phyloP scores from a whole-genome alignment of 2,888 invertebrate species.

The Microctonus hyperodae region DNA sequence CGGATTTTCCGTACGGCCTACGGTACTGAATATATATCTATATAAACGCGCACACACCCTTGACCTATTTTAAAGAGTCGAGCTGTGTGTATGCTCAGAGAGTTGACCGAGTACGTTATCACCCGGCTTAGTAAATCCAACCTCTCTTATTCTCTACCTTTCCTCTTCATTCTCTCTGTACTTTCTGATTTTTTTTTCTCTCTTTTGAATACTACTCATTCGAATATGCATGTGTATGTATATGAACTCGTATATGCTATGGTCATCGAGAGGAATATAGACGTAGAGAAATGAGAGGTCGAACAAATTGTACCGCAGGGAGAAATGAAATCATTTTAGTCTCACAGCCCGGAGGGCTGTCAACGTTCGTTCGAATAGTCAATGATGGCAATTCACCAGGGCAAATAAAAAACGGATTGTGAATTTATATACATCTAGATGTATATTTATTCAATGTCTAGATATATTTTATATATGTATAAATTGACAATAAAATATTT shows the following conservation, averaged over 20 bases:
- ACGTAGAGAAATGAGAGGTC: neutral
- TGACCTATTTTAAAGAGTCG: conserved; percentile 30
- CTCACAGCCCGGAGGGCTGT: conserved; percentile 25
- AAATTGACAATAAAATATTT: neutral
- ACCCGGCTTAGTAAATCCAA: conserved; percentile 22
- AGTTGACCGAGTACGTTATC: conserved; percentile 29
- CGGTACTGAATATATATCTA: too few species aligned
- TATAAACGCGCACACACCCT: conserved; percentile 23
- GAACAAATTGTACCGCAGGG: conserved; percentile 32
- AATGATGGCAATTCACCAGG: conserved; percentile 15
- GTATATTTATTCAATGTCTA: too few species aligned
- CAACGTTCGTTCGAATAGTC: conserved; percentile 31
- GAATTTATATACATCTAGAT: neutral
- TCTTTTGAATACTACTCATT: neutral
- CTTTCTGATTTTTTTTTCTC: neutral
- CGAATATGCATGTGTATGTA: too few species aligned
- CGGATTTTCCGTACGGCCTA: conserved; percentile 21
- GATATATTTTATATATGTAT: too few species aligned
- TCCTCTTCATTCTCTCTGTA: neutral
- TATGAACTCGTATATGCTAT: conserved; percentile 4
- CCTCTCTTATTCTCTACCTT: neutral
- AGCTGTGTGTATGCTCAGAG: conserved; percentile 20
- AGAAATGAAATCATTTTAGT: conserved; percentile 37
- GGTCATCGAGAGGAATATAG: conserved; percentile 1
- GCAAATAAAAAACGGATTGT: neutral